These are phyloP conservation scores for Drosophila hydei DNA, from an alignment of 1,140 invertebrate genomes.

Conservation along the genomic window DNA sequence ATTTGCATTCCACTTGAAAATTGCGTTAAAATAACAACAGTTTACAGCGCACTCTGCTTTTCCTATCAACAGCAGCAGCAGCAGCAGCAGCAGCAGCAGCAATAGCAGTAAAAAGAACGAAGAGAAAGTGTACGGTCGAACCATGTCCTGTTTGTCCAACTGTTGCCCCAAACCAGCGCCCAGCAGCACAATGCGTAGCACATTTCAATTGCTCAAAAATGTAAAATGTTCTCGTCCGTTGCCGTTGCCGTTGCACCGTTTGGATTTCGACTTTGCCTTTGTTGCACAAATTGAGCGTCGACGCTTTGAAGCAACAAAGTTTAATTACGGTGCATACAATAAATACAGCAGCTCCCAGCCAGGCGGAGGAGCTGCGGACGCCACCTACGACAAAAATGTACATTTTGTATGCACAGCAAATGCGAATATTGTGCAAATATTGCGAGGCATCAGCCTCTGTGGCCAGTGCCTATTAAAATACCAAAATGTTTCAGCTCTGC, in stretches of 20 bases:
- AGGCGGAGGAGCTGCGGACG: too few relatives aligned
- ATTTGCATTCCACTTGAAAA: constrained; percentile 83
- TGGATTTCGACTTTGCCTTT: constrained; percentile 58
- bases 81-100: constrained; percentile 16
- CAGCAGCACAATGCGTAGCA: constrained; percentile 58
- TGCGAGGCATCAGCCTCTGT: constrained; percentile 34
- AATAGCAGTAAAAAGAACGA: constrained; percentile 1
- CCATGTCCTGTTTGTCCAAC: constrained; percentile 59
- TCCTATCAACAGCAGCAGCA: constrained; percentile 19
- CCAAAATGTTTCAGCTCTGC: constrained; percentile 3
- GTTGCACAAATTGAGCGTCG: constrained; percentile 79
- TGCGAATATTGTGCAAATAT: constrained; percentile 70
- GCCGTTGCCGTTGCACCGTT: constrained; percentile 4
- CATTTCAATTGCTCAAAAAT: constrained; percentile 78
- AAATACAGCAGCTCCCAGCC: constrained; percentile 14
- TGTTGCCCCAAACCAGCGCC: constrained; percentile 1
- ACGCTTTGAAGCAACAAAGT: constrained; percentile 79
- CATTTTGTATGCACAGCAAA: constrained; percentile 61
- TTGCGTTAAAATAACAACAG: constrained; percentile 83
- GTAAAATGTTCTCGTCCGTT: constrained; percentile 50
- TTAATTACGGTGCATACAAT: constrained; percentile 71
- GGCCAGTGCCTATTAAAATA: constrained; percentile 45
- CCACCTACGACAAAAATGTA: constrained; percentile 47
- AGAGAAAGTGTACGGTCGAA: constrained; percentile 50
- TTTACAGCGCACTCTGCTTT: constrained; percentile 57